These are phyloP conservation scores for Galaxea fascicularis DNA, from an alignment of 92 coral and sea anemone species.

Conservation along the genomic window DNA sequence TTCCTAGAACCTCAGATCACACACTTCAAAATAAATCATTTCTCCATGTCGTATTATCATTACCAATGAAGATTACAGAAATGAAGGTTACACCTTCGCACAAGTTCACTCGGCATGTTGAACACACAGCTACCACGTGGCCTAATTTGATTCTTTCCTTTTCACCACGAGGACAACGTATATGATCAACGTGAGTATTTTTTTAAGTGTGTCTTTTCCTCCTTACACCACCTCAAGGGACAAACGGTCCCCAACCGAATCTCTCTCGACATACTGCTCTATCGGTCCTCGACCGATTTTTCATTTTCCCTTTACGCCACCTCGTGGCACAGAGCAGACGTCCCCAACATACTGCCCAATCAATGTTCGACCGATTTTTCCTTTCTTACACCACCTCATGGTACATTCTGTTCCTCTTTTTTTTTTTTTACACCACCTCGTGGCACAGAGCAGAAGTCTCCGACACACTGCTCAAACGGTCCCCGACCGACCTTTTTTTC, in stretches of 20 bases:
- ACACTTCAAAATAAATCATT: not conserved
- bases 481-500: not conserved
- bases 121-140: not conserved
- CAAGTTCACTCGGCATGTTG: not conserved
- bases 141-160: not conserved
- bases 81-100: not conserved
- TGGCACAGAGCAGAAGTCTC: not conserved
- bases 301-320: not conserved
- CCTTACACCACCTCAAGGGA: constrained; percentile 6
- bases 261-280: not conserved
- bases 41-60: not conserved
- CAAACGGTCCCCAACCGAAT: not conserved
- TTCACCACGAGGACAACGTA: not conserved
- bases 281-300: constrained; percentile 12
- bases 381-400: not conserved
- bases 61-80: not conserved
- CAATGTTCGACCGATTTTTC: not conserved
- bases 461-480: not conserved
- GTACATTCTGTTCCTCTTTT: not conserved
- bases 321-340: constrained; percentile 1
- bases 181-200: not conserved
- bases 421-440: not conserved
- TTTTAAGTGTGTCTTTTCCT: not conserved
- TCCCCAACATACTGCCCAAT: not conserved
- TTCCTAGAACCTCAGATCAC: not conserved